Percentiles rank a stretch among this genome's conserved stretches.
phyloP scores from a whole-genome alignment of 2,888 invertebrate genomes.

The Phengaris alcon region DNA sequence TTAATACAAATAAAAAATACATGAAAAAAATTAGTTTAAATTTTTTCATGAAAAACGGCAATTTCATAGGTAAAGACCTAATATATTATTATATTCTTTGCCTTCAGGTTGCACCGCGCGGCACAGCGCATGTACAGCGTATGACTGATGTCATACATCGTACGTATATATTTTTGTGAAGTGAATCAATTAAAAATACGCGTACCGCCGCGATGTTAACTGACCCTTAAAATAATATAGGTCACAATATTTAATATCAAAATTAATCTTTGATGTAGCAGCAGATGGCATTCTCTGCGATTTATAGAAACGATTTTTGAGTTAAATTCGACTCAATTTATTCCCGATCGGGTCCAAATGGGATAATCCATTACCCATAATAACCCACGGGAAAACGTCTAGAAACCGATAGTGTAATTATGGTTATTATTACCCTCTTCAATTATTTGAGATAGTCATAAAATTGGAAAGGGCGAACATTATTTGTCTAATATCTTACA shows the following conservation, averaged over 20 bases:
- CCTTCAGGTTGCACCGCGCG: no score
- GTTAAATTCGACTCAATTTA: slow-evolving; percentile 21
- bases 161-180: no score
- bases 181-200: neutral
- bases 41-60: no score
- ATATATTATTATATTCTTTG: no score
- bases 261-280: slow-evolving; percentile 20
- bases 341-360: slow-evolving; percentile 7
- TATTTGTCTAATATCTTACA: no score
- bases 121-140: no score
- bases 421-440: slow-evolving; percentile 1
- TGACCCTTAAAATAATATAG: neutral
- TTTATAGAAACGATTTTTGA: slow-evolving; percentile 25
- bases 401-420: slow-evolving; percentile 13
- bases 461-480: neutral
- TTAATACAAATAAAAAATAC: no score
- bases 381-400: neutral
- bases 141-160: no score
- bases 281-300: slow-evolving; percentile 19
- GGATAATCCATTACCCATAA: slow-evolving; percentile 17
- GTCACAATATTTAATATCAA: slow-evolving; percentile 17
- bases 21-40: no score
- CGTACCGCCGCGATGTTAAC: neutral
- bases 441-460: neutral
- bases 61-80: no score